These are phyloP conservation scores for Rattus rattus DNA, from an alignment of 2,113 vertebrate genomes.

Conservation along the genomic window DNA sequence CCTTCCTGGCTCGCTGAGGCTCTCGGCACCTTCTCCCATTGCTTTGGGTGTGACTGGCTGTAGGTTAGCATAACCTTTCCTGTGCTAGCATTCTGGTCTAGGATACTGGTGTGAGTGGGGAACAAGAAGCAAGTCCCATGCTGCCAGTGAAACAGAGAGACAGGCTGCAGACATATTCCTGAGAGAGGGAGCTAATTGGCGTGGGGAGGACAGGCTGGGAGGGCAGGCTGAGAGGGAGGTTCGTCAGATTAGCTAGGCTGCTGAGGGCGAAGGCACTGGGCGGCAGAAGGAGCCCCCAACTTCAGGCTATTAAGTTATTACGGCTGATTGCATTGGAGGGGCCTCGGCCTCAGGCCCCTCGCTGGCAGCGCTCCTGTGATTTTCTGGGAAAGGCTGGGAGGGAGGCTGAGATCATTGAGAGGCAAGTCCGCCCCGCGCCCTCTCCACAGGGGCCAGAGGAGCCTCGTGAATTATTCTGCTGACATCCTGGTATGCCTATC, in stretches of 20 bases:
- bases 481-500: background rate
- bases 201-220: background rate
- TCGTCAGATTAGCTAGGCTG: background rate
- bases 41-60: background rate
- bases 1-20: background rate
- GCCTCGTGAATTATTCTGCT: background rate
- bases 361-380: constrained; percentile 43
- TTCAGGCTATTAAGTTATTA: constrained; percentile 72
- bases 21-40: background rate
- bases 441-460: constrained; percentile 4
- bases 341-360: constrained; percentile 11
- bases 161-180: background rate
- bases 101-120: background rate
- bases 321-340: constrained; percentile 59
- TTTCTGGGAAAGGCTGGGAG: constrained; percentile 57
- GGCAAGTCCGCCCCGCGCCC: background rate
- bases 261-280: constrained; percentile 60
- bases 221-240: background rate
- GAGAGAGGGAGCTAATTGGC: background rate
- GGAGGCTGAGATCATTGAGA: constrained; percentile 56
- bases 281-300: constrained; percentile 73
- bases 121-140: accelerated
- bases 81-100: too few species aligned
- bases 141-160: background rate
- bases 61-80: background rate